Conservation (phyloP, 2,797 vertebrate species). For the Phylloscopus collybita region DNA sequence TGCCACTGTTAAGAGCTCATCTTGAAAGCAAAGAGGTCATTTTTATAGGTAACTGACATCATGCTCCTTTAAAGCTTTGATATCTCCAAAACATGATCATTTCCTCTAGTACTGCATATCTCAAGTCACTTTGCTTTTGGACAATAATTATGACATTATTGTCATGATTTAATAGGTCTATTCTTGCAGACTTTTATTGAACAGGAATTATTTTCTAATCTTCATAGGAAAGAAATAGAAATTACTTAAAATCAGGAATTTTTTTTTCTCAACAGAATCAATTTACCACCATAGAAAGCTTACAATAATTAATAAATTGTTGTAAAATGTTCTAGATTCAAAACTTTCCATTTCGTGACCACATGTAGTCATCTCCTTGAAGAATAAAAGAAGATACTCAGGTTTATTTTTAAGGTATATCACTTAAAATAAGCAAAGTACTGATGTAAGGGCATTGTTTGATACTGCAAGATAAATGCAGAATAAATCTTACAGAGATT, state of each 20-base stretch:
- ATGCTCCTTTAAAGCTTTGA: not conserved
- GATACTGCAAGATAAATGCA: not conserved
- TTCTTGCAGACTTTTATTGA: not conserved
- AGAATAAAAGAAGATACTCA: not conserved
- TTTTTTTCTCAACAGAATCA: not conserved
- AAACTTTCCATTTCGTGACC: not conserved
- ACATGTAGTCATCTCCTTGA: not conserved
- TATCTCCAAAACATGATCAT: not conserved
- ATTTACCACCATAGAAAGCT: not conserved
- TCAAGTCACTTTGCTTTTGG: not conserved
- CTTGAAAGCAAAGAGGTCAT: not conserved
- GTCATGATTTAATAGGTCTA: not conserved
- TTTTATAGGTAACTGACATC: not conserved
- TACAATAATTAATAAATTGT: not conserved
- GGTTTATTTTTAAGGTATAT: not conserved
- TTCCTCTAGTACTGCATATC: not conserved
- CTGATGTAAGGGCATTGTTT: not conserved
- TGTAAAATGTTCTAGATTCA: not conserved
- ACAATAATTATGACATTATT: not conserved
- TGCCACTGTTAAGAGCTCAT: not conserved
- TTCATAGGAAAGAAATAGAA: not conserved
- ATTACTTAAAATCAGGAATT: not conserved
- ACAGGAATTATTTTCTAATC: not conserved
- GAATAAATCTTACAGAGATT: not conserved
- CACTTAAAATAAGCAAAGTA: not conserved